These are phyloP conservation scores for Danionella dracula DNA, from an alignment of 2,797 vertebrate species.

Conservation along the genomic window DNA sequence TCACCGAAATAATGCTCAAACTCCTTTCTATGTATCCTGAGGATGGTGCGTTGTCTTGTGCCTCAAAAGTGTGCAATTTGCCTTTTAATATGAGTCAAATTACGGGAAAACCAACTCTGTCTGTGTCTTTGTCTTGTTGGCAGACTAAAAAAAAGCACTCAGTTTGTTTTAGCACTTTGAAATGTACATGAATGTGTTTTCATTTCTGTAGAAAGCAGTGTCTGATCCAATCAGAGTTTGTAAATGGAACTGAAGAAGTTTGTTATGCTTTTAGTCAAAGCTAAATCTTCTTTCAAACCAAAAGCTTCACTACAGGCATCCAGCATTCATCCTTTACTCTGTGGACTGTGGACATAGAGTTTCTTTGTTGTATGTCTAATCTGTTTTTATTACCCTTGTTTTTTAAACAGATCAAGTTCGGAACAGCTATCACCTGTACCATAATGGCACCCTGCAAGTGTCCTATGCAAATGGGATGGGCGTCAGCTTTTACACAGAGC, in stretches of 20 bases:
- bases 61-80: constrained; percentile 2
- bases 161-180: constrained; percentile 35
- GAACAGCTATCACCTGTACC: constrained; percentile 85
- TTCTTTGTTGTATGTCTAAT: no score
- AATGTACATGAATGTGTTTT: constrained; percentile 40
- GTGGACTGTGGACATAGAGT: no score
- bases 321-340: no score
- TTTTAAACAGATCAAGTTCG: constrained; percentile 80
- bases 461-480: constrained; percentile 87
- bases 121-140: constrained; percentile 31
- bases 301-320: constrained; percentile 27
- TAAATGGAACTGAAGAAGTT: constrained; percentile 45
- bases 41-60: not conserved
- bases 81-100: constrained; percentile 36
- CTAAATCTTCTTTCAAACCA: constrained; percentile 36
- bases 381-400: not conserved
- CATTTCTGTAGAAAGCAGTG: constrained; percentile 36
- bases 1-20: not conserved
- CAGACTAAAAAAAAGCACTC: constrained; percentile 27
- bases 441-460: constrained; percentile 81
- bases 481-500: constrained; percentile 85
- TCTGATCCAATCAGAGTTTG: constrained; percentile 46
- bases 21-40: not conserved
- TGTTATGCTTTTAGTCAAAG: constrained; percentile 41
- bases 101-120: constrained; percentile 35